A percentile compares a stretch with the other conserved stretches of the same genome.
Conservation (phyloP, 2,797 vertebrate species). For the Myotis vivesi region DNA sequence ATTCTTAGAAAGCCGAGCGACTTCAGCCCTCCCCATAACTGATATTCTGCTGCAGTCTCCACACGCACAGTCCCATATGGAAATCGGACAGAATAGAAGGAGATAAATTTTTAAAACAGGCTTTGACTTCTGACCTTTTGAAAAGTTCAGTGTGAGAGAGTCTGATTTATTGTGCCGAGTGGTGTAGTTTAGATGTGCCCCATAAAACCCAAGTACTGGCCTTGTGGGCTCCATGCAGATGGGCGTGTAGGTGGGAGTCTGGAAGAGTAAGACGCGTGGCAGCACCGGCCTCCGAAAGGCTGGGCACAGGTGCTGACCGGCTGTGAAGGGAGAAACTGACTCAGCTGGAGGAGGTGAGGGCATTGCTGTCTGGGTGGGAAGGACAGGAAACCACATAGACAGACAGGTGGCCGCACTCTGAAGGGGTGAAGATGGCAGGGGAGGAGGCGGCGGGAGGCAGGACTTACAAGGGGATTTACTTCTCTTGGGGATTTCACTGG, state of each 20-base stretch:
- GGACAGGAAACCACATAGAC: neutral
- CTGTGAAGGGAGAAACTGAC: neutral
- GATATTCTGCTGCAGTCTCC: neutral
- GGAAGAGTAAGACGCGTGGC: neutral
- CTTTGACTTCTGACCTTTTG: slow-evolving; percentile 48
- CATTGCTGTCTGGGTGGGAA: neutral
- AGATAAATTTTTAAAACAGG: neutral
- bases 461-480: neutral
- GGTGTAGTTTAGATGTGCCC: neutral
- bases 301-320: neutral
- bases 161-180: slow-evolving; percentile 15
- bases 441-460: neutral
- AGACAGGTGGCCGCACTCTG: neutral
- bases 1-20: neutral
- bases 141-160: slow-evolving; percentile 1
- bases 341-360: neutral
- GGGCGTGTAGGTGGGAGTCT: neutral
- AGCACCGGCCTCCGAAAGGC: neutral
- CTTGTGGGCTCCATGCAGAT: neutral
- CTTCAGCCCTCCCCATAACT: neutral
- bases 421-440: neutral
- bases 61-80: too few species aligned
- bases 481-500: neutral
- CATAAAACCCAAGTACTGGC: neutral
- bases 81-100: neutral